A percentile compares a stretch with the other conserved stretches of the same genome.
phyloP scores from a whole-genome alignment of 2,113 vertebrate genomes.

The Atractosteus spatula region DNA sequence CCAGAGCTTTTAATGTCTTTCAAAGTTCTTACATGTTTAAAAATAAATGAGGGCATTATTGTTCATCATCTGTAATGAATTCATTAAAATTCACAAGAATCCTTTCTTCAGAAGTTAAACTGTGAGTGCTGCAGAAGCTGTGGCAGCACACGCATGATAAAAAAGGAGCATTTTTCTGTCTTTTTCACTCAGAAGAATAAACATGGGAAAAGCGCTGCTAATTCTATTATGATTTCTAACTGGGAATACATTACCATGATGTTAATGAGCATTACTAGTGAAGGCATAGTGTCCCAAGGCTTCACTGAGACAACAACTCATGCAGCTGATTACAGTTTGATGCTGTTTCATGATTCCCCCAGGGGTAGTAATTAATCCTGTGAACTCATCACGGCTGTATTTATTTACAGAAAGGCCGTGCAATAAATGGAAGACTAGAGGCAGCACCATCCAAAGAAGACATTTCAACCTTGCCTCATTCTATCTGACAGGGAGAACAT shows the following conservation, averaged over 20 bases:
- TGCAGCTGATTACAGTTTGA: constrained; percentile 41
- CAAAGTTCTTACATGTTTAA: background rate
- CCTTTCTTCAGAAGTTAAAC: too few relatives aligned
- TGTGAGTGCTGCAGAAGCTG: too few relatives aligned
- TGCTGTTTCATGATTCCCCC: constrained; percentile 33
- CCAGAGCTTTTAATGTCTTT: background rate
- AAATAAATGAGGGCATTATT: constrained; percentile 1
- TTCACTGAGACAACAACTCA: constrained; percentile 44
- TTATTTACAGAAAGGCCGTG: constrained; percentile 38
- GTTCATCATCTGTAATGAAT: background rate
- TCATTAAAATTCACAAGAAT: too few relatives aligned
- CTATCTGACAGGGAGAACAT: constrained; percentile 34
- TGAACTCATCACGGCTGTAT: constrained; percentile 39
- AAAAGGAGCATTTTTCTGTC: constrained; percentile 9
- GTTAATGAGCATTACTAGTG: constrained; percentile 29
- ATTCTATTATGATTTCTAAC: constrained; percentile 35
- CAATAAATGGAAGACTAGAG: constrained; percentile 30
- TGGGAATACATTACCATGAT: constrained; percentile 35
- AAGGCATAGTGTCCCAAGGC: constrained; percentile 31
- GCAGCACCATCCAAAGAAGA: constrained; percentile 43
- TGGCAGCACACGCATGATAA: background rate
- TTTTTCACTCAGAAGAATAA: constrained; percentile 35
- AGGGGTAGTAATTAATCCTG: constrained; percentile 42
- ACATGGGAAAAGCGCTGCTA: constrained; percentile 29
- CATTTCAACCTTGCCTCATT: constrained; percentile 18